phyloP scores from a whole-genome alignment of 2,113 vertebrate genomes.

The Parus major region DNA sequence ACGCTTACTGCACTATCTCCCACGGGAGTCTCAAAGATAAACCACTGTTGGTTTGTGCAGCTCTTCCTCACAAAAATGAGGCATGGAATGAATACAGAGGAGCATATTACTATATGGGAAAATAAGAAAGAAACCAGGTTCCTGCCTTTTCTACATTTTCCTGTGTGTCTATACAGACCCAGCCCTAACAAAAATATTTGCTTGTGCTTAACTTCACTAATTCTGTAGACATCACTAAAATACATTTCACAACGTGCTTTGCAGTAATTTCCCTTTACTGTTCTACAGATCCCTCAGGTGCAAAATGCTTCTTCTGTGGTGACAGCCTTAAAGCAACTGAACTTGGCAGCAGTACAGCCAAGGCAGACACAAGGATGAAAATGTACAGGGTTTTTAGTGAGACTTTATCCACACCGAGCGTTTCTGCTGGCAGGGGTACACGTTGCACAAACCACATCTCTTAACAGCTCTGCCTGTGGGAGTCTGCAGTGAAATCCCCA shows the following conservation, averaged over 20 bases:
- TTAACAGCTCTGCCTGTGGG: neutral
- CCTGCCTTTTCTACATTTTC: neutral
- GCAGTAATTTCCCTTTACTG: neutral
- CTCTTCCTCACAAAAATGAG: neutral
- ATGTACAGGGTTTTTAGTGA: neutral
- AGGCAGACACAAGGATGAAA: neutral
- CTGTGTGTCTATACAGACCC: neutral
- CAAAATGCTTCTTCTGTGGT: neutral
- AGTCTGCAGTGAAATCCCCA: neutral
- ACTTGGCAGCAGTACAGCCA: neutral
- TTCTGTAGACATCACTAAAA: neutral
- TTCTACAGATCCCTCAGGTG: neutral
- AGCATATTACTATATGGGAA: neutral
- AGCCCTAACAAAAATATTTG: neutral
- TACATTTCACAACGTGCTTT: neutral
- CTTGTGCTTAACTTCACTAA: neutral
- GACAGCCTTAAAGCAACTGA: neutral
- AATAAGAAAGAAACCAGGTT: neutral
- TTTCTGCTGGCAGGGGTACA: neutral
- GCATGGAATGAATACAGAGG: neutral
- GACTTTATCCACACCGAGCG: neutral
- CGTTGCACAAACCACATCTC: neutral
- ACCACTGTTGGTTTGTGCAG: neutral
- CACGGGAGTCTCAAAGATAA: neutral
- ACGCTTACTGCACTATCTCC: neutral